Base-by-base conservation (phyloP, 2,113 vertebrate species). In the Psammodynastes pulverulentus region DNA sequence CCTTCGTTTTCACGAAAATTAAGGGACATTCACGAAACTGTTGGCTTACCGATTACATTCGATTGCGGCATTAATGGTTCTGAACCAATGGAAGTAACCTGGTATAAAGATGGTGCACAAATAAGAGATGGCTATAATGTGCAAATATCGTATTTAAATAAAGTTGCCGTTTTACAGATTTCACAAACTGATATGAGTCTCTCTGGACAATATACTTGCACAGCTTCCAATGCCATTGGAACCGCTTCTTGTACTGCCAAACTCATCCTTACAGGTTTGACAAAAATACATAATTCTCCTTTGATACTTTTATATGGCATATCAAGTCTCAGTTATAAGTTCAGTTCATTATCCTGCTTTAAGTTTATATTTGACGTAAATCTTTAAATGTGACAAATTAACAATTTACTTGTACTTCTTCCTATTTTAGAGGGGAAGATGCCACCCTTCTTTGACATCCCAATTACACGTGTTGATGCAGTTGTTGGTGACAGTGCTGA, bases 1-100 rank as follows among this genome's bases (percentile, higher is more conserved):
- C 99, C 99, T 34, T 98, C 98, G 53, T 99, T 99, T 97, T 98
- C 98, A 49, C 99, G 99, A 97, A 99, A 99, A 95, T 97, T 99
- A 92, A 99, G 98, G 94, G 99, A 99, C 95, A 95, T 99, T 0
- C 98, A 98, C 92, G 98, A 98, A 96, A 99, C 98, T 0, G 97
- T 98, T 94, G 99, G 98, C 34, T 96, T 98, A 72, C 96, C 98
- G 0, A 97, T 99, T 91, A 98, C 97, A 72, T 98, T 99, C 86
- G 98, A 99, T 96, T 99, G 99, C 93, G 98, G 99, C 0, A 97
- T 99, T 9, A 98, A 98, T 90, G 99, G 99, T 93, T 99, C 99
- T 1, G 98, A 98, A 9, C 99, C 99, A 88, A 97, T 99, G 90
- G 98, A 98, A 85, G 98, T 99, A 89, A 98, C 98, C 84, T 99